Evolutionary conservation across 2,797 vertebrate species (phyloP).

Genomic region (Rousettus madagascariensis): DNA sequence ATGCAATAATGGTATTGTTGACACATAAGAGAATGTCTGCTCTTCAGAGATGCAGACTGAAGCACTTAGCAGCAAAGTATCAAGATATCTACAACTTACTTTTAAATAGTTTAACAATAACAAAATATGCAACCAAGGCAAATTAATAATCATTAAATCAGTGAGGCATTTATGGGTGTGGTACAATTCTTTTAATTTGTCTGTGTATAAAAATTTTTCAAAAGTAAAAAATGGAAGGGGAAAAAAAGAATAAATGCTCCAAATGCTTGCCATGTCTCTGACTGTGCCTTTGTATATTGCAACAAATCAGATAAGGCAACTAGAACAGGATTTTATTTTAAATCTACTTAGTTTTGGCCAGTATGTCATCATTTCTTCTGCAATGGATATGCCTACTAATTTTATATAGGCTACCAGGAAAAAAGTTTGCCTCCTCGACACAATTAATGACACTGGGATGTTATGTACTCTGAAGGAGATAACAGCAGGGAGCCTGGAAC

Average conservation of each 20-base stretch:
- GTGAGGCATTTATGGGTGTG: neutral
- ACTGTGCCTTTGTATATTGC: neutral
- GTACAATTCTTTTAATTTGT: neutral
- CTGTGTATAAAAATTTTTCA: neutral
- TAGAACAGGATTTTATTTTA: neutral
- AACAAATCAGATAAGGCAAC: neutral
- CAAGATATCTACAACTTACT: neutral
- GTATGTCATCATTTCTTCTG: neutral
- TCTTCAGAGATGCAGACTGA: neutral
- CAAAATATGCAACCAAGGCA: neutral
- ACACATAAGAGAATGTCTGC: neutral
- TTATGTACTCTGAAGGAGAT: neutral
- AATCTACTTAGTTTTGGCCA: neutral
- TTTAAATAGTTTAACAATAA: neutral
- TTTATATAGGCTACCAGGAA: constrained; percentile 9
- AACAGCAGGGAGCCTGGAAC: neutral
- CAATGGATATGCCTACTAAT: neutral
- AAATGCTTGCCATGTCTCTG: neutral
- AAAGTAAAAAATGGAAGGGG: neutral
- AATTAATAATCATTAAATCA: neutral
- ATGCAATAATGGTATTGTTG: neutral
- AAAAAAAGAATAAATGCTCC: neutral
- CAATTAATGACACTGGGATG: neutral
- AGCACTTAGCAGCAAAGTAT: neutral
- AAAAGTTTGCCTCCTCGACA: constrained; percentile 12